These are phyloP conservation scores for Anabas testudineus DNA, from an alignment of 2,797 vertebrate genomes.

Conservation along the genomic window DNA sequence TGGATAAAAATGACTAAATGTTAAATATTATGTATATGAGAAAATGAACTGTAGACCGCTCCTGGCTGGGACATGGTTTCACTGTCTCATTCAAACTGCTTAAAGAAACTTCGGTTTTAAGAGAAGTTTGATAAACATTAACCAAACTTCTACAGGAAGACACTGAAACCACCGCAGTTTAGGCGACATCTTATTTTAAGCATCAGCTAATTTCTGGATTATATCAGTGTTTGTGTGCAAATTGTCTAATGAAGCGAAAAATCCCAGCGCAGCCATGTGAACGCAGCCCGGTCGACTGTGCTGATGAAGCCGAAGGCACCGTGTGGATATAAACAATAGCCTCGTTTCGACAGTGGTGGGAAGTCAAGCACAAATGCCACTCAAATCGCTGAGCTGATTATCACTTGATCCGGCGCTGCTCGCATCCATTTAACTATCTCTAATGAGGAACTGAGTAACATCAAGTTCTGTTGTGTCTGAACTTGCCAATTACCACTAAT, in stretches of 20 bases:
- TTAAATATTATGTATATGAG: too few species aligned
- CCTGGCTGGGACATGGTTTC: too few species aligned
- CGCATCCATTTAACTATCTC: neutral
- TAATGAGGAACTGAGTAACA: conserved; percentile 43
- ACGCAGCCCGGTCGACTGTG: conserved; percentile 16
- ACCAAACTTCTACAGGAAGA: too few species aligned
- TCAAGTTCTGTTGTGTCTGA: neutral
- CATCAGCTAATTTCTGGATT: neutral
- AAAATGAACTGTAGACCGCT: too few species aligned
- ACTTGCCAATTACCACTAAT: conserved; percentile 10
- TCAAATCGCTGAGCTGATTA: conserved; percentile 8
- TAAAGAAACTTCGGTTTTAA: too few species aligned
- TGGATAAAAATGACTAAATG: too few species aligned
- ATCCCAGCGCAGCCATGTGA: neutral
- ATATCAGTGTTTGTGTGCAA: neutral
- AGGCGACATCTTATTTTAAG: neutral
- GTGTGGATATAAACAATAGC: conserved; percentile 5
- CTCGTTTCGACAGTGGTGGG: conserved; percentile 1
- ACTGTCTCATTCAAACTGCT: too few species aligned
- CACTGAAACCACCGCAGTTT: accelerated
- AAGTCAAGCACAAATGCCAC: conserved; percentile 19
- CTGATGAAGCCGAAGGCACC: conserved; percentile 15
- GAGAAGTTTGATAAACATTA: too few species aligned
- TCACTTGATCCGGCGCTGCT: neutral
- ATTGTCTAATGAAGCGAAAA: conserved; percentile 10